Conservation (phyloP, 2,888 invertebrate genomes). For the Cheiracanthium punctorium region DNA sequence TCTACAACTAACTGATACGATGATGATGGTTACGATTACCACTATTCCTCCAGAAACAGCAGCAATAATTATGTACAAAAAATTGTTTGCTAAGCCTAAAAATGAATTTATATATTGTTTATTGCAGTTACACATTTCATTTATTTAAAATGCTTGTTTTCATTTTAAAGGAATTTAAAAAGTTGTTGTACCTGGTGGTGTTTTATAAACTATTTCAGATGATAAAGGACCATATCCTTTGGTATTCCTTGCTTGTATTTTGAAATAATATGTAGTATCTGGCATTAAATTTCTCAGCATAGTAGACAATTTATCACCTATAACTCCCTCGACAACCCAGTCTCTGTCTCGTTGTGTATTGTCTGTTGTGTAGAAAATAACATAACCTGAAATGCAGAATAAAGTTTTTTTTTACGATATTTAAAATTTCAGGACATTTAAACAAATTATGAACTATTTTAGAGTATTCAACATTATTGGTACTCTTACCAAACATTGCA, state of each 20-base stretch:
- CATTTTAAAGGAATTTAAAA: no score
- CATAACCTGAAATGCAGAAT: slow-evolving; percentile 86
- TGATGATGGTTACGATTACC: slow-evolving; percentile 64
- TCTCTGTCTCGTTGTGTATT: slow-evolving; percentile 85
- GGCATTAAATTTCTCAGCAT: slow-evolving; percentile 87
- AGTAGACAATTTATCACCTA: slow-evolving; percentile 88
- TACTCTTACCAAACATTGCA: no score
- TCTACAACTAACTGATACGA: slow-evolving; percentile 59
- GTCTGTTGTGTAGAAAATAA: slow-evolving; percentile 92
- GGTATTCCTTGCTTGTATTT: slow-evolving; percentile 92
- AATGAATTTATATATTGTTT: not conserved
- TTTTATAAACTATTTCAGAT: slow-evolving; percentile 80
- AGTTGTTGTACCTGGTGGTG: slow-evolving; percentile 78
- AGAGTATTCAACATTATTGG: no score
- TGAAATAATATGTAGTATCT: slow-evolving; percentile 92
- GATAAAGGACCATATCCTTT: slow-evolving; percentile 94
- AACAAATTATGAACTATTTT: no score
- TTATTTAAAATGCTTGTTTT: no score
- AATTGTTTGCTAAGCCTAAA: slow-evolving; percentile 64
- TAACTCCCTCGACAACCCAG: slow-evolving; percentile 89
- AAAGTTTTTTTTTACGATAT: no score
- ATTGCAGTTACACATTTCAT: not conserved
- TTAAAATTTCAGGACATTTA: no score
- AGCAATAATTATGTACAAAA: slow-evolving; percentile 67
- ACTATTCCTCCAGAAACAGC: slow-evolving; percentile 65